A percentile compares a stretch with the other conserved stretches of the same genome.
Evolutionary conservation across 64 coral and sea anemone species (phyloP).

Genomic region (Hydrozoanthus tunicans): DNA sequence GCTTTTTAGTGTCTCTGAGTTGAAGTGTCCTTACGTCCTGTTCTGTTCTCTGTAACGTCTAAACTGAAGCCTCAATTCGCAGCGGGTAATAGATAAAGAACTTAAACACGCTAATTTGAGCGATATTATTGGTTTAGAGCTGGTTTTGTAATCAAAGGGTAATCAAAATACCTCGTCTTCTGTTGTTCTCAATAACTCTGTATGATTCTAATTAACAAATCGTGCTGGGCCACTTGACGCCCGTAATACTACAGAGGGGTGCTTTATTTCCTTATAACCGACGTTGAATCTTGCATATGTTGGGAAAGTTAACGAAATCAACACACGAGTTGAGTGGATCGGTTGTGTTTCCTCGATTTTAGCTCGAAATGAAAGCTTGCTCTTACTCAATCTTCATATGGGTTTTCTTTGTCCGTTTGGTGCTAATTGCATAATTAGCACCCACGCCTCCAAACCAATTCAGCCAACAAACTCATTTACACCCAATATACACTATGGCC

Average conservation of each 20-base stretch:
- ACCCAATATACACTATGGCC: slow-evolving; percentile 15
- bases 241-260: neutral
- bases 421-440: slow-evolving; percentile 62
- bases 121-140: slow-evolving; percentile 56
- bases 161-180: slow-evolving; percentile 36
- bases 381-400: slow-evolving; percentile 1
- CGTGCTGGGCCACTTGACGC: neutral
- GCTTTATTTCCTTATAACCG: neutral
- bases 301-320: neutral
- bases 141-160: slow-evolving; percentile 42
- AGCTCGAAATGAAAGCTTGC: neutral
- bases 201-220: slow-evolving; percentile 38
- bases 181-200: slow-evolving; percentile 16
- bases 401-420: slow-evolving; percentile 11
- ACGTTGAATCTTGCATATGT: neutral
- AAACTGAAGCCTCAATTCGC: neutral
- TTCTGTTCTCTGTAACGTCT: neutral
- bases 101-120: slow-evolving; percentile 38
- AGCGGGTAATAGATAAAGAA: slow-evolving; percentile 25
- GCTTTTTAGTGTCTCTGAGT: neutral
- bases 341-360: slow-evolving; percentile 7
- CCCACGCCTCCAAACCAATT: slow-evolving; percentile 47
- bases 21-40: neutral
- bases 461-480: slow-evolving; percentile 50
- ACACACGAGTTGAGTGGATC: neutral